phyloP scores from a whole-genome alignment of 2,888 invertebrate genomes.

The Neoaliturus tenellus region DNA sequence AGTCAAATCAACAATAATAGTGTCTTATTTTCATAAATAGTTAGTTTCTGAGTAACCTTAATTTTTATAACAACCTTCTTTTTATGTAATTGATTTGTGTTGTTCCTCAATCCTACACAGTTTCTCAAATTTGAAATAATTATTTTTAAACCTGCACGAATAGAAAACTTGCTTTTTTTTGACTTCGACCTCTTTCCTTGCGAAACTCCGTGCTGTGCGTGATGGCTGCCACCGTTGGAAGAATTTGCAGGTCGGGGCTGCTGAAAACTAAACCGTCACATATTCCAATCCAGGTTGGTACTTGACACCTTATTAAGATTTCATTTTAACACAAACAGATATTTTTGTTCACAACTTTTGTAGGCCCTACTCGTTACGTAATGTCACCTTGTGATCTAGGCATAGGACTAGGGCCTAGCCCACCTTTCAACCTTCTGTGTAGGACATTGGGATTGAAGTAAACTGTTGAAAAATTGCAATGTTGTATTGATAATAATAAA shows the following conservation, averaged over 20 bases:
- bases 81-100: no score
- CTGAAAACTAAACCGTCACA: slow-evolving; percentile 83
- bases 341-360: slow-evolving; percentile 58
- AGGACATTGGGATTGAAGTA: slow-evolving; percentile 55
- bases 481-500: no score
- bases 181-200: slow-evolving; percentile 2
- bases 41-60: no score
- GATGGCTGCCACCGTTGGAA: slow-evolving; percentile 92
- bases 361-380: slow-evolving; percentile 38
- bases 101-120: no score
- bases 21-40: not conserved
- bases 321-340: slow-evolving; percentile 61
- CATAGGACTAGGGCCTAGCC: not conserved
- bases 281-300: slow-evolving; percentile 83
- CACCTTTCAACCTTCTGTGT: slow-evolving; percentile 56
- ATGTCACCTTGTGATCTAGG: not conserved
- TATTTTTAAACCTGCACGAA: no score
- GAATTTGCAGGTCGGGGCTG: slow-evolving; percentile 90
- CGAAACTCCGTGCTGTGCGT: slow-evolving; percentile 29
- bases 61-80: not conserved
- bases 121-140: no score
- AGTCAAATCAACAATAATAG: not conserved
- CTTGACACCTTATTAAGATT: slow-evolving; percentile 66
- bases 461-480: no score
- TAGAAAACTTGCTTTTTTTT: not conserved